Base-by-base conservation (phyloP, 2,888 invertebrate species). In the Metellina segmentata region DNA sequence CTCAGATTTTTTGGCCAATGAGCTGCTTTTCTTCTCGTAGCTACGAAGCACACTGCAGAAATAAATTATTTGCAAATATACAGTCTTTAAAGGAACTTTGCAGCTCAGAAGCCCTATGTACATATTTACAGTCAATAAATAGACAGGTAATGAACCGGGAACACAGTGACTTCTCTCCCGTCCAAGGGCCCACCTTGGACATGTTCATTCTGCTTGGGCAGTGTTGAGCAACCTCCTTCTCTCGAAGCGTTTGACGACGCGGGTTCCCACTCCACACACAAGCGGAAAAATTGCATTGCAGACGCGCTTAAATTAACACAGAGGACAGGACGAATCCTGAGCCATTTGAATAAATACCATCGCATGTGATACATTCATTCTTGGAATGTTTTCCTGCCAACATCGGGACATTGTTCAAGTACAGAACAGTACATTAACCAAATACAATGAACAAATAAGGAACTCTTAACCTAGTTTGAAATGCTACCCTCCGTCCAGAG, bases 121-220 rank as follows among this genome's bases (percentile, higher is more conserved):
- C 91, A 92, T 92, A 92, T 92, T 75, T 92, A 92, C 91, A 90
- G 9, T 52, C 79, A 91, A 91, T 91, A 91, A 91, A 91, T 91
- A 88, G 77, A 86, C 87, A 72, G n/a, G n/a, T n/a, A 78, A n/a
- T 52, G 48, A 72, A 34, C 74, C 77, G 48, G 52, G 70, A 74
- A 61, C 52, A 91, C 48, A 72, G 51, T 87, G 82, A 91, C 82
- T 91, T 53, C 7, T 70, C 16, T 70, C 75, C 51, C 75, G 82
- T 61, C 11, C 61, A 61, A 16, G 13, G 13, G 61, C 16, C 61
- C 61, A 0, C 61, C 16, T 16, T 61, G 61, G 78, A 70, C 74
- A 52, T 16, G 13, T 52, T 53, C 77, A 75, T 19, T 69, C 20
- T n/a, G 53, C 20, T 70, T 16, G 53, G 90, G 85, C 90, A 85